These are phyloP conservation scores for Phainopepla nitens DNA, from an alignment of 2,113 vertebrate genomes.

Conservation along the genomic window DNA sequence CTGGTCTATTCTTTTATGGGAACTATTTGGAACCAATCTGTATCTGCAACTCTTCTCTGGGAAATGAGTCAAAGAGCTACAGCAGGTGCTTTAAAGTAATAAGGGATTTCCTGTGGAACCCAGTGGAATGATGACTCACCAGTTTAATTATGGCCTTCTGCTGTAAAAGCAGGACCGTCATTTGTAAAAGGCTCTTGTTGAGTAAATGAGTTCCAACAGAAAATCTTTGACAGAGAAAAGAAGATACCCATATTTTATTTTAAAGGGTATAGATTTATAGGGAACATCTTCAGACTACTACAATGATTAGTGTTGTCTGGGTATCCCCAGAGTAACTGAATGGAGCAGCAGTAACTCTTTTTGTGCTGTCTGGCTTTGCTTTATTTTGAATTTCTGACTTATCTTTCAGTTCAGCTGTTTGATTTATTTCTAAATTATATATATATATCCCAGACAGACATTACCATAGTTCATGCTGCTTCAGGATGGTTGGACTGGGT, in stretches of 20 bases:
- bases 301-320: neutral
- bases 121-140: constrained; percentile 20
- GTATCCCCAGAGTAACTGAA: neutral
- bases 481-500: neutral
- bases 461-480: neutral
- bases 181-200: neutral
- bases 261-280: neutral
- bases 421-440: neutral
- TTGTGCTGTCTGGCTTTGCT: neutral
- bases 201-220: neutral
- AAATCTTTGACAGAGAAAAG: neutral
- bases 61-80: constrained; percentile 21
- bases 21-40: constrained; percentile 43
- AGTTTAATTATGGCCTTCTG: constrained; percentile 15
- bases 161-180: neutral
- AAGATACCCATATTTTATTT: constrained; percentile 12
- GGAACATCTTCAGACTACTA: neutral
- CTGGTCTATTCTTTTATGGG: constrained; percentile 39
- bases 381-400: neutral
- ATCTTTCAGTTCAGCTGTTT: neutral
- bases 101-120: constrained; percentile 49
- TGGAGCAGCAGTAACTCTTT: neutral
- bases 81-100: constrained; percentile 38
- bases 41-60: constrained; percentile 21
- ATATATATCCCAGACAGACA: neutral